A percentile compares a stretch with the other conserved stretches of the same genome.
phyloP scores from a whole-genome alignment of 2,113 vertebrate genomes.

The Naja naja region DNA sequence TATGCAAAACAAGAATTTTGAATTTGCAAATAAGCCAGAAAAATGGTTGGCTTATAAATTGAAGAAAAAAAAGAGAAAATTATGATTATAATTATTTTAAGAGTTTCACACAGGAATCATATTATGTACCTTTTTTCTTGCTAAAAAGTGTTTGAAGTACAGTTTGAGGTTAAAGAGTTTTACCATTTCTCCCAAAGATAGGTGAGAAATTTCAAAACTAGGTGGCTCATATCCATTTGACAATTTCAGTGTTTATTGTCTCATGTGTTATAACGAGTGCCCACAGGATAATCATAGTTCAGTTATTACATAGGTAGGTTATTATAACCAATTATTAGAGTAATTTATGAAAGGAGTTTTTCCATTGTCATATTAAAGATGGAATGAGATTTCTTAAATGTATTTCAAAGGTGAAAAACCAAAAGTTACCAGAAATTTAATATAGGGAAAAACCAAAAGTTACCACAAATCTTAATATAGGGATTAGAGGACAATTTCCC shows the following conservation, averaged over 20 bases:
- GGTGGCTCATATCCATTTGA: not conserved
- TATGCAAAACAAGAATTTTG: not conserved
- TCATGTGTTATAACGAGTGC: constrained; percentile 5
- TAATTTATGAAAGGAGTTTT: not conserved
- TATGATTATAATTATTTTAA: not conserved
- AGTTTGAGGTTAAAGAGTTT: fast-evolving
- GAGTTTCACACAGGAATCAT: not conserved
- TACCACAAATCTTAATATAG: not conserved
- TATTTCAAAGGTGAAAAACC: not conserved
- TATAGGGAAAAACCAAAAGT: not conserved
- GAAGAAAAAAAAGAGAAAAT: not conserved
- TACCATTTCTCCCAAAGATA: fast-evolving
- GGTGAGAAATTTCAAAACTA: not conserved
- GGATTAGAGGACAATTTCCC: not conserved
- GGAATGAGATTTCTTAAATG: not conserved
- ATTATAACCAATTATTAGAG: not conserved
- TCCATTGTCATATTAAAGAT: not conserved
- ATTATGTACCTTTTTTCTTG: not conserved
- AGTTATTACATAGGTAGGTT: not conserved
- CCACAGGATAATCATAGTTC: not conserved
- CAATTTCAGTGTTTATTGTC: not conserved
- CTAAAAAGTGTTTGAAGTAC: not conserved
- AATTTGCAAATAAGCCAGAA: not conserved
- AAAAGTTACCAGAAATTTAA: not conserved
- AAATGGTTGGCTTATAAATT: not conserved